phyloP scores from a whole-genome alignment of 2,113 vertebrate species.

The Carassius gibelio region DNA sequence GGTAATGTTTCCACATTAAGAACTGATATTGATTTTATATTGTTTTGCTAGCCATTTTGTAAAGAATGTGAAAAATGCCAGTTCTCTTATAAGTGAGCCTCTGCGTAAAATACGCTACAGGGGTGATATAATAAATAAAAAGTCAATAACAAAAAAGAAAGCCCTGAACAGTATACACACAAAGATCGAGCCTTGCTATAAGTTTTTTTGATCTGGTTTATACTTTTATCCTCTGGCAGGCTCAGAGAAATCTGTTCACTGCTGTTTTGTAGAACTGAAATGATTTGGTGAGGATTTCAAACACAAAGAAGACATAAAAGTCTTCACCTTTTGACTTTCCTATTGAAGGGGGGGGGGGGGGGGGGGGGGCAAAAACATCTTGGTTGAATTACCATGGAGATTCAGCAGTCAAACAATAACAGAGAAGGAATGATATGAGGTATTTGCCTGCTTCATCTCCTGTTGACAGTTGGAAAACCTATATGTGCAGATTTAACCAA shows the following conservation, averaged over 20 bases:
- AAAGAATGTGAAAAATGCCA: neutral
- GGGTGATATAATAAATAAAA: slow-evolving; percentile 7
- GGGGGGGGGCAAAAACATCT: neutral
- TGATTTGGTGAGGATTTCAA: slow-evolving; percentile 40
- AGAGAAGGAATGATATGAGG: neutral
- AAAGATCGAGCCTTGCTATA: slow-evolving; percentile 19
- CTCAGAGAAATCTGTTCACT: slow-evolving; percentile 23
- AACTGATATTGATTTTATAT: neutral
- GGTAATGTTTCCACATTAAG: neutral
- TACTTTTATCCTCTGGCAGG: slow-evolving; percentile 33
- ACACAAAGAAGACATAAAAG: slow-evolving; percentile 31
- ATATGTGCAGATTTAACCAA: neutral
- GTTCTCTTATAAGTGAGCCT: slow-evolving; percentile 20
- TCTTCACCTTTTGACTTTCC: slow-evolving; percentile 18
- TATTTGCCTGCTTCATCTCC: neutral
- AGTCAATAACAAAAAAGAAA: slow-evolving; percentile 36
- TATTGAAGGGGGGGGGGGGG: neutral
- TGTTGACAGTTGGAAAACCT: neutral
- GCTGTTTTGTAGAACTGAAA: slow-evolving; percentile 10
- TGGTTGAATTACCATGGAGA: slow-evolving; percentile 34
- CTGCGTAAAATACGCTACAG: neutral
- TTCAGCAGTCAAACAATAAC: slow-evolving; percentile 20
- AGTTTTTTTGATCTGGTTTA: neutral
- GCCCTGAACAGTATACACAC: neutral
- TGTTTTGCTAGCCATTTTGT: neutral